Conservation (phyloP, 2,888 invertebrate species). For the Onchidella celtica region DNA sequence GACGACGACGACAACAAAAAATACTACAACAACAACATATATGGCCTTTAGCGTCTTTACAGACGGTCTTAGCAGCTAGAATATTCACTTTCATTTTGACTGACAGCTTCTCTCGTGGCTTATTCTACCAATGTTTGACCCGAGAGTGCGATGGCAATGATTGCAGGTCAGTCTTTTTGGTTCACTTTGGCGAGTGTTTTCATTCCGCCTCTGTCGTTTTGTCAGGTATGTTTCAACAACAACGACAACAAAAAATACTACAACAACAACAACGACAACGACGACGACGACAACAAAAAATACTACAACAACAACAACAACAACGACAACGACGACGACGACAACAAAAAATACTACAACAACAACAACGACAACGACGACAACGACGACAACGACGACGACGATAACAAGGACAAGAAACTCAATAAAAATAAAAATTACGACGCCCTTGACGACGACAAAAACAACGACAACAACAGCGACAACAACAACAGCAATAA, state of each 20-base stretch:
- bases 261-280: neutral
- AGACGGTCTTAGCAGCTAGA: too few relatives aligned
- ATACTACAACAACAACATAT: neutral
- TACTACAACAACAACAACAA: neutral
- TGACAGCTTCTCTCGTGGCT: too few relatives aligned
- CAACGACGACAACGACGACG: constrained; percentile 4
- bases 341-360: neutral
- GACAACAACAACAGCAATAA: neutral
- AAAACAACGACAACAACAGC: neutral
- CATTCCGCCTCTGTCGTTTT: too few relatives aligned
- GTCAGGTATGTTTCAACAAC: too few relatives aligned
- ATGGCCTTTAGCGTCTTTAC: too few relatives aligned
- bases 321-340: neutral
- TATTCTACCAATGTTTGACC: too few relatives aligned
- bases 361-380: neutral
- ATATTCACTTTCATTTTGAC: too few relatives aligned
- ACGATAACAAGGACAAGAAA: neutral
- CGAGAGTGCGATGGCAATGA: too few relatives aligned
- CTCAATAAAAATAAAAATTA: neutral
- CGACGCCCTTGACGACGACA: neutral
- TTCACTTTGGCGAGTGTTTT: too few relatives aligned
- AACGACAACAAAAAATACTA: neutral
- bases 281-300: neutral
- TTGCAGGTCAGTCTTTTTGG: too few relatives aligned
- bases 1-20: neutral